A percentile compares a stretch with the other conserved stretches of the same genome.
Evolutionary conservation across 2,113 vertebrate species (phyloP).

Genomic region (Xyrauchen texanus): DNA sequence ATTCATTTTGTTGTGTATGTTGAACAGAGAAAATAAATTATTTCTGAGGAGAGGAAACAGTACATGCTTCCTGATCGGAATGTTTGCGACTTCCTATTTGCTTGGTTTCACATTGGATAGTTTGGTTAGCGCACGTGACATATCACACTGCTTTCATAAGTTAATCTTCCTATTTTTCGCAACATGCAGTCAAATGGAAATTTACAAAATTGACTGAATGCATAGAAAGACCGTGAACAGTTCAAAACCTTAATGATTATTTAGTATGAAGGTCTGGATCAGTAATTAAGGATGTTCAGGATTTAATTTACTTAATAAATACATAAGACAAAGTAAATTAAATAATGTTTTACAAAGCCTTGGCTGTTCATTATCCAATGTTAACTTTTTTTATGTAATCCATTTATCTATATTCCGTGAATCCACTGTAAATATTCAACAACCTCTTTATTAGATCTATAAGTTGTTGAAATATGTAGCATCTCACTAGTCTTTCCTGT

Average conservation of each 20-base stretch:
- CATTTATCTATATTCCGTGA: background rate
- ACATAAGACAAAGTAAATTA: too few relatives aligned
- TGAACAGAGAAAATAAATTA: background rate
- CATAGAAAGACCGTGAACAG: background rate
- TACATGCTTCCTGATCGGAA: background rate
- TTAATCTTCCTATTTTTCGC: background rate
- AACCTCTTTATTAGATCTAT: background rate
- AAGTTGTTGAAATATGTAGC: too few relatives aligned
- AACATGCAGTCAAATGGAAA: background rate
- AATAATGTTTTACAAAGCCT: too few relatives aligned
- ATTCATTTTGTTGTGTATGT: background rate
- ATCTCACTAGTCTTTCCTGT: too few relatives aligned
- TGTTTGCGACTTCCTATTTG: conserved; percentile 28
- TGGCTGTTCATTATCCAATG: background rate
- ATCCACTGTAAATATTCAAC: background rate
- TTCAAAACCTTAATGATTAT: too few relatives aligned
- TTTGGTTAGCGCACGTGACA: conserved; percentile 28
- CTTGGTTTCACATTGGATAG: conserved; percentile 18
- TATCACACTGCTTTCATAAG: conserved; percentile 15
- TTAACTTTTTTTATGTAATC: background rate
- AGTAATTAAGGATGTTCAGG: too few relatives aligned
- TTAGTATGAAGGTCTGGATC: too few relatives aligned
- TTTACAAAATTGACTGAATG: background rate
- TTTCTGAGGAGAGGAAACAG: background rate
- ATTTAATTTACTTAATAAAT: too few relatives aligned